Conservation (phyloP, 2,888 invertebrate species). For the Idaea aversata region DNA sequence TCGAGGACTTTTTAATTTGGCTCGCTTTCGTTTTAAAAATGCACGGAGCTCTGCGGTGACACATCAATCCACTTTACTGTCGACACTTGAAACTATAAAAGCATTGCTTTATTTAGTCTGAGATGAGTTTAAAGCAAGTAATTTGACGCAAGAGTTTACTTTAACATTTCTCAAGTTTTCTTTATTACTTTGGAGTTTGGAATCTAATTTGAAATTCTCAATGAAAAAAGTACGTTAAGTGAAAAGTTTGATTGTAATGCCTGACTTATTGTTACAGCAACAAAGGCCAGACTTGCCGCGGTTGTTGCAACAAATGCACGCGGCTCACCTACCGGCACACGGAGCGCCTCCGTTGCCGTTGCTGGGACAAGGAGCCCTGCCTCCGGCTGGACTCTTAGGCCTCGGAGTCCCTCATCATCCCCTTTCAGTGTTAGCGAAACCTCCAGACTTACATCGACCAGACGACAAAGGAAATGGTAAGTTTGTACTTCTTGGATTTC, state of each 20-base stretch:
- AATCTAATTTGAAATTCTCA: slow-evolving; percentile 11
- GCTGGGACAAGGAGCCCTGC: slow-evolving; percentile 72
- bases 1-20: slow-evolving; percentile 78
- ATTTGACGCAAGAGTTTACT: slow-evolving; percentile 22
- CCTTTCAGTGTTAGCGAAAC: slow-evolving; percentile 87
- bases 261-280: slow-evolving; percentile 80
- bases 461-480: slow-evolving; percentile 89
- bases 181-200: slow-evolving; percentile 15
- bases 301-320: slow-evolving; percentile 95
- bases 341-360: slow-evolving; percentile 85
- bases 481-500: slow-evolving; percentile 29
- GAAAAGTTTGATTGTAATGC: not conserved
- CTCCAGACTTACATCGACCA: slow-evolving; percentile 88
- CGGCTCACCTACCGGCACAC: slow-evolving; percentile 89
- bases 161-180: slow-evolving; percentile 19
- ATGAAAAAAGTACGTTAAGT: slow-evolving; percentile 3
- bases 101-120: slow-evolving; percentile 43
- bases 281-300: slow-evolving; percentile 91
- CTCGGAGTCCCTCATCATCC: slow-evolving; percentile 87
- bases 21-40: slow-evolving; percentile 73
- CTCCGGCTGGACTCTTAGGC: slow-evolving; percentile 83
- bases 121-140: slow-evolving; percentile 26
- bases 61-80: slow-evolving; percentile 75
- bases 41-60: slow-evolving; percentile 73
- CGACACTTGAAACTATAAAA: slow-evolving; percentile 53